A percentile compares a stretch with the other conserved stretches of the same genome.
phyloP scores from a whole-genome alignment of 1,140 invertebrate genomes.

The Pristionchus pacificus region DNA sequence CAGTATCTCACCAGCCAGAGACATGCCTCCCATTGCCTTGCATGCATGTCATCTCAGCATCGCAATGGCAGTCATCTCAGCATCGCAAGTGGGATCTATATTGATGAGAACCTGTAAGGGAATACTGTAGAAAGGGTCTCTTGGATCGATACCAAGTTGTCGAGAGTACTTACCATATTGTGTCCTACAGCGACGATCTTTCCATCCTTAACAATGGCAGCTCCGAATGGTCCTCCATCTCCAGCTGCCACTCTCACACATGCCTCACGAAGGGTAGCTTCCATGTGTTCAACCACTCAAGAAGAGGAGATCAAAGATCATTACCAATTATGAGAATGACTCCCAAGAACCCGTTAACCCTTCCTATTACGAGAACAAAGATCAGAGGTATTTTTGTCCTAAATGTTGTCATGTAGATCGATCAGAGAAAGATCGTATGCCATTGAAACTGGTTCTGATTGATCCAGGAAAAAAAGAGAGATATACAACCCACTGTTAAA shows the following conservation, averaged over 20 bases:
- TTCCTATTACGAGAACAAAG: too few relatives aligned
- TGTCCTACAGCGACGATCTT: conserved; percentile 46
- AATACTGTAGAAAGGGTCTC: not conserved
- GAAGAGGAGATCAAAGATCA: too few relatives aligned
- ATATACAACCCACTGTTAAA: too few relatives aligned
- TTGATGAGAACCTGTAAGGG: conserved; percentile 42
- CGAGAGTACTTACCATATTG: conserved; percentile 46
- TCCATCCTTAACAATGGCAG: conserved; percentile 49
- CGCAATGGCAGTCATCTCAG: conserved; percentile 55
- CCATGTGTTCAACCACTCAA: conserved; percentile 41
- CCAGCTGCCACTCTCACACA: conserved; percentile 37
- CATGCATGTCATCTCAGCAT: conserved; percentile 53
- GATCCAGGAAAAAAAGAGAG: too few relatives aligned
- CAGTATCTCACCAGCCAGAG: not conserved
- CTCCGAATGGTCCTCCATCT: conserved; percentile 51
- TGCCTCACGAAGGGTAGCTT: conserved; percentile 42
- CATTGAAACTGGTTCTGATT: too few relatives aligned
- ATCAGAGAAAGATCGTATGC: too few relatives aligned
- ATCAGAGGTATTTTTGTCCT: too few relatives aligned
- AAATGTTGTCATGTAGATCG: too few relatives aligned
- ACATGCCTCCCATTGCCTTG: conserved; percentile 23
- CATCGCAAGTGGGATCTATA: conserved; percentile 54
- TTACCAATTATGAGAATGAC: too few relatives aligned
- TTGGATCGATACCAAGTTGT: too few relatives aligned
- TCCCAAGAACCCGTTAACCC: too few relatives aligned